These are phyloP conservation scores for Prionailurus viverrinus DNA, from an alignment of 2,113 vertebrate genomes.

Conservation along the genomic window DNA sequence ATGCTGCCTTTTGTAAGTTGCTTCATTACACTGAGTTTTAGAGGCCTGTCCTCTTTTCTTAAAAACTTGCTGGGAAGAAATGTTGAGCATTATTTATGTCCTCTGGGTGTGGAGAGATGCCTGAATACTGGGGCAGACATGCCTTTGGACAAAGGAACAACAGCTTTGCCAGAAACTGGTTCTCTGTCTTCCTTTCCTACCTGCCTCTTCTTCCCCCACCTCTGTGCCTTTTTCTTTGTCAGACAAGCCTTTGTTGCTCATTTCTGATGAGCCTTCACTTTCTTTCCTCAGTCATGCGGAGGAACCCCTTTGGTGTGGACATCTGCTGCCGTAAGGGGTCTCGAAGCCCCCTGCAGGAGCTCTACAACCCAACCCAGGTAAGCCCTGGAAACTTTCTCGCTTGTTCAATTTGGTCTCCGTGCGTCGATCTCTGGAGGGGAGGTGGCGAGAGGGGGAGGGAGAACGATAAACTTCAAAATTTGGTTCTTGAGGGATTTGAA, in stretches of 20 bases:
- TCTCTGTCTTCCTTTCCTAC: neutral
- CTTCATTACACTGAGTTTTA: neutral
- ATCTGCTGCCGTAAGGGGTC: conserved; percentile 97
- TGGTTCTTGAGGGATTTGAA: neutral
- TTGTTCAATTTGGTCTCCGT: neutral
- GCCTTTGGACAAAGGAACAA: accelerated
- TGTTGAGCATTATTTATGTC: neutral
- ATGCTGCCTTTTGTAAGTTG: neutral
- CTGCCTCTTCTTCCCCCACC: neutral
- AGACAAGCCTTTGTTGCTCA: neutral
- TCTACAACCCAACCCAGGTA: conserved; percentile 98
- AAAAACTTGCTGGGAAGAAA: neutral
- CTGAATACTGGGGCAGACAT: neutral
- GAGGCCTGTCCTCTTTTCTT: neutral
- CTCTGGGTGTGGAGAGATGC: neutral
- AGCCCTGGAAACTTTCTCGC: conserved; percentile 27
- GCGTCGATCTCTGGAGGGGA: accelerated
- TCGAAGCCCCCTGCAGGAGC: conserved; percentile 95
- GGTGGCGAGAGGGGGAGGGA: accelerated
- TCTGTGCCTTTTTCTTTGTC: neutral
- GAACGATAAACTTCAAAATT: neutral
- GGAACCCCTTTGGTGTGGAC: conserved; percentile 95
- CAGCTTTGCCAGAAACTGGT: accelerated
- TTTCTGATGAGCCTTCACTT: conserved; percentile 81
- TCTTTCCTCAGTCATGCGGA: conserved; percentile 94